phyloP scores from a whole-genome alignment of 2,113 vertebrate species.

The Parus major region DNA sequence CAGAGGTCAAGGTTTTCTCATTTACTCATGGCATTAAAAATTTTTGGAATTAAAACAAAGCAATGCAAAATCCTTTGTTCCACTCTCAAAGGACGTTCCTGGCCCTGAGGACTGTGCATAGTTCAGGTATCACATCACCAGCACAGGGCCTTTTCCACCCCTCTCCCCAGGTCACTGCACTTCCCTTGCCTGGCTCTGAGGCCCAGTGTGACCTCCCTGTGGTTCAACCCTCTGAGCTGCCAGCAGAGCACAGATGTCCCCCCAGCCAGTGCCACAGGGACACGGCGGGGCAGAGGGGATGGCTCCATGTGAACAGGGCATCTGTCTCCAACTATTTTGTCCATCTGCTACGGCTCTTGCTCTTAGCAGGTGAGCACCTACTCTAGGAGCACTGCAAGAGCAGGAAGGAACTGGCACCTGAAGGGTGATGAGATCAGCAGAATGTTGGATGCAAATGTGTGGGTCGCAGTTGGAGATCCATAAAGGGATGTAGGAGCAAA shows the following conservation, averaged over 20 bases:
- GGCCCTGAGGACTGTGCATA: neutral
- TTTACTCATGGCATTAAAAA: neutral
- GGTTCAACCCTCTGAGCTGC: neutral
- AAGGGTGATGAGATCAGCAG: neutral
- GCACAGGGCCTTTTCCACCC: neutral
- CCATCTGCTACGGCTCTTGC: slow-evolving; percentile 15
- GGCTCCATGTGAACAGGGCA: neutral
- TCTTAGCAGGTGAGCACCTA: neutral
- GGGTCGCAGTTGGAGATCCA: neutral
- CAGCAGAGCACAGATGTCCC: neutral
- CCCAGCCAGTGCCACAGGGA: neutral
- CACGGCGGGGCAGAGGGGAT: neutral
- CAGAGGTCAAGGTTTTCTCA: neutral
- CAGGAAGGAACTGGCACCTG: neutral
- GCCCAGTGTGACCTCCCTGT: neutral
- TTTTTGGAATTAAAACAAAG: neutral
- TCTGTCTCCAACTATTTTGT: neutral
- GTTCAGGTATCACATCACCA: neutral
- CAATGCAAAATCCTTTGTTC: neutral
- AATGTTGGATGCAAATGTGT: neutral
- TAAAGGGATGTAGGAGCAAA: neutral
- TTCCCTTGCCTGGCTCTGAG: neutral
- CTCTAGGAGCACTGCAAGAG: neutral
- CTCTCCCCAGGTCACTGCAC: accelerated
- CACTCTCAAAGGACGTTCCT: neutral